Base-by-base conservation (phyloP, 37 sponge, comb jelly and placozoan genomes). In the Halisarca cf. caerulea region DNA sequence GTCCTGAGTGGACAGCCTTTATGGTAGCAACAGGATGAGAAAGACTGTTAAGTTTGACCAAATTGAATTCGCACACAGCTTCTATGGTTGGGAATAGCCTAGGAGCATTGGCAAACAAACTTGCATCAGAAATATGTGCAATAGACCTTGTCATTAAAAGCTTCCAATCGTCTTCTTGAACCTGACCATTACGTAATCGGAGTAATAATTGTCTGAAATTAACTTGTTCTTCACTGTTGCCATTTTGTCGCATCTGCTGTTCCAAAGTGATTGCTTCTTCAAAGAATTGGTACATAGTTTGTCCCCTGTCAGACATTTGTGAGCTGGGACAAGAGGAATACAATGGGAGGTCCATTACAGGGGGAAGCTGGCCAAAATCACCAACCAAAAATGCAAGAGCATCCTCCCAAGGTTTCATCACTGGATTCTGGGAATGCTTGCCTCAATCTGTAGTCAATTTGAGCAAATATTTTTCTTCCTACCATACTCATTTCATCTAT, bases 401-500 rank as follows among this genome's bases (percentile, higher is more conserved):
- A 62, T 20, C 64, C 64, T 62, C 64, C 64, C 64, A 62, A 15
- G 25, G 15, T 7, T 28, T 62, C 30, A 28, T 62, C 64, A 20
- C 18, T 30, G 5, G 25, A 7, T 28, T 15, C 18, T 62, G 64
- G 64, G 64, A 62, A 62, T 20, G 64, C 64, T 62, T 62, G 64
- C 25, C 30, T 8, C 6, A 62, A 28, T 62, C 64, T 62, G 30
- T 28, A 2, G 81, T 87, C 80, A 11, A 87, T 25, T 36, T 79
- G 87, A 20, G 70, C 73, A 61, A 80, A 70, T 58, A 64, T 62
- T 36, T 87, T 80, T 38, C 81, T 79, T 28, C 87, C 87, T 3
- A 87, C 73, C 87, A 87, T 87, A 14, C 81, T 81, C 82, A 87
- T 85, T 58, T 85, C 86, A 58, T 77, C 86, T 60, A 87, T 87